Conservation (phyloP, 2,797 vertebrate genomes). For the Ceryle rudis region DNA sequence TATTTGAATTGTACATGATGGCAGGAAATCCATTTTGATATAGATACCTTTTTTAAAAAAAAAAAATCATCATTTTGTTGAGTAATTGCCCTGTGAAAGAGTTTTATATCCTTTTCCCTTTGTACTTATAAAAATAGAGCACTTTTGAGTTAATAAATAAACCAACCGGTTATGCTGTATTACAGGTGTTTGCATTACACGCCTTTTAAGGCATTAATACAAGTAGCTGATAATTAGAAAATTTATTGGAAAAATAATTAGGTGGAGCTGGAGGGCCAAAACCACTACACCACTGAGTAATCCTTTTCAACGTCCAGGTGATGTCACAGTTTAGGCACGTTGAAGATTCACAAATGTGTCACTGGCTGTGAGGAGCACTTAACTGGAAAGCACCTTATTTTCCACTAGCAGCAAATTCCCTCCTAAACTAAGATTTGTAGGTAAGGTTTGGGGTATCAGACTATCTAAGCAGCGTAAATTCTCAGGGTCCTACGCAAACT, state of each 20-base stretch:
- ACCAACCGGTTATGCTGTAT: neutral
- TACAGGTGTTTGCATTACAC: neutral
- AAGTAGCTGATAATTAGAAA: neutral
- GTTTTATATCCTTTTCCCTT: neutral
- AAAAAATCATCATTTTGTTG: accelerated
- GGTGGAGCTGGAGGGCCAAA: neutral
- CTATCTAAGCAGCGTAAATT: neutral
- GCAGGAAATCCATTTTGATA: neutral
- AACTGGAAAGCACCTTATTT: neutral
- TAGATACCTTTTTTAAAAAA: too few relatives aligned
- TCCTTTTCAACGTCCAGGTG: neutral
- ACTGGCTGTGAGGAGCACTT: neutral
- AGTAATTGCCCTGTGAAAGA: neutral
- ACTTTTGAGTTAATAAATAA: neutral
- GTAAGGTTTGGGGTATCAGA: neutral
- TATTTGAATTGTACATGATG: neutral
- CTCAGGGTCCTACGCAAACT: neutral
- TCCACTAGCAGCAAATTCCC: neutral
- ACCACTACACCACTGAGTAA: neutral
- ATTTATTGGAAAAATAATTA: neutral
- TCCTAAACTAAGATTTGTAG: neutral
- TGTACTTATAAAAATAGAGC: neutral
- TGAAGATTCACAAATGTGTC: neutral
- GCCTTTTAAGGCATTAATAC: neutral
- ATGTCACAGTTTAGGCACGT: neutral